These are phyloP conservation scores for Heliconius hermathena DNA, from an alignment of 1,140 invertebrate species.

Conservation along the genomic window DNA sequence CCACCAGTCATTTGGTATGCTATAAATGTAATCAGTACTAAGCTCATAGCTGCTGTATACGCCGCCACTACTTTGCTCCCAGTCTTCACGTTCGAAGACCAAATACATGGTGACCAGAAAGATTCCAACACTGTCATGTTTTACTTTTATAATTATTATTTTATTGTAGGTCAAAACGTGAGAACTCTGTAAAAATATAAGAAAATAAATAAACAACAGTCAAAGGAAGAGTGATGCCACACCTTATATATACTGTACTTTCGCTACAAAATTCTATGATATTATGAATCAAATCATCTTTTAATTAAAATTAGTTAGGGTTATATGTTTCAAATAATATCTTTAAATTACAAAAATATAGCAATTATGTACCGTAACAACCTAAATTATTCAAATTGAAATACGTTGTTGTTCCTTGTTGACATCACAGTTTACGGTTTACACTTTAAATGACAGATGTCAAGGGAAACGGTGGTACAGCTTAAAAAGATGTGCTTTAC, in stretches of 20 bases:
- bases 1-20: slow-evolving; percentile 90
- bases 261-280: not conserved
- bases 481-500: not conserved
- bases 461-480: not conserved
- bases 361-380: not conserved
- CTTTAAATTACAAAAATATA: not conserved
- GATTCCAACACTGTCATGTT: slow-evolving; percentile 85
- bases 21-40: slow-evolving; percentile 89
- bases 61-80: slow-evolving; percentile 89
- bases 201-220: slow-evolving; percentile 8
- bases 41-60: slow-evolving; percentile 88
- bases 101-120: slow-evolving; percentile 94
- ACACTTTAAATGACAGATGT: not conserved
- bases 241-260: not conserved
- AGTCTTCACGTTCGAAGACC: slow-evolving; percentile 89
- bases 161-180: not conserved
- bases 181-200: slow-evolving; percentile 13
- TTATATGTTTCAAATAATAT: not conserved
- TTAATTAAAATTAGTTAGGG: not conserved
- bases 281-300: not conserved
- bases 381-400: slow-evolving; percentile 12
- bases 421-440: slow-evolving; percentile 7
- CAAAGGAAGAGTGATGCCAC: not conserved
- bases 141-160: not conserved
- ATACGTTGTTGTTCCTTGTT: not conserved